Evolutionary conservation across 2,888 invertebrate species (phyloP).

Genomic region (Chirona hameri): DNA sequence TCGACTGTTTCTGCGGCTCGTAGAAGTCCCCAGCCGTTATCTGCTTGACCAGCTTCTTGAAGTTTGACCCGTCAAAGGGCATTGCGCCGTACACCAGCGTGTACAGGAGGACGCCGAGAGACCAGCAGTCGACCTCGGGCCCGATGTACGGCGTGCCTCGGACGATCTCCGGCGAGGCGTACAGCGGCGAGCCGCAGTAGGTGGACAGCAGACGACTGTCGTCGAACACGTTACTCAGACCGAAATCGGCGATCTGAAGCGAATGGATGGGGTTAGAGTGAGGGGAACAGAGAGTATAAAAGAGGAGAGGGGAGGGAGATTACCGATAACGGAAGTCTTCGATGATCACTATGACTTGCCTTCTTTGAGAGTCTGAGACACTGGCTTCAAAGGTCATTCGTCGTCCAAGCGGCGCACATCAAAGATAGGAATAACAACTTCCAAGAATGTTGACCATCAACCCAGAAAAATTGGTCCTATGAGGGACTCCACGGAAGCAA

Average conservation of each 20-base stretch:
- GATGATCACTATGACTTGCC: too few species aligned
- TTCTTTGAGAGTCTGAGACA: too few species aligned
- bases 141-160: constrained; percentile 95
- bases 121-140: constrained; percentile 68
- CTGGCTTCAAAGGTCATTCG: too few species aligned
- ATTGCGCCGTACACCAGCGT: constrained; percentile 98
- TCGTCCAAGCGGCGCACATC: too few species aligned
- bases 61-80: constrained; percentile 98
- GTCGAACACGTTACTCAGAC: constrained; percentile 94
- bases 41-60: constrained; percentile 91
- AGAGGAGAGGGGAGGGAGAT: too few species aligned
- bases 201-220: constrained; percentile 80
- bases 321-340: too few species aligned
- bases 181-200: constrained; percentile 93
- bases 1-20: constrained; percentile 74
- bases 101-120: constrained; percentile 92
- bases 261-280: neutral
- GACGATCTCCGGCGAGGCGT: constrained; percentile 96
- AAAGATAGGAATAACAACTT: too few species aligned
- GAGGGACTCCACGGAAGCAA: too few species aligned
- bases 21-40: constrained; percentile 97
- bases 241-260: constrained; percentile 92
- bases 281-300: too few species aligned
- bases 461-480: too few species aligned
- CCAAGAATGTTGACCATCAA: too few species aligned